Evolutionary conservation across 1,140 invertebrate genomes (phyloP).

Genomic region (Bombus soroeensis): DNA sequence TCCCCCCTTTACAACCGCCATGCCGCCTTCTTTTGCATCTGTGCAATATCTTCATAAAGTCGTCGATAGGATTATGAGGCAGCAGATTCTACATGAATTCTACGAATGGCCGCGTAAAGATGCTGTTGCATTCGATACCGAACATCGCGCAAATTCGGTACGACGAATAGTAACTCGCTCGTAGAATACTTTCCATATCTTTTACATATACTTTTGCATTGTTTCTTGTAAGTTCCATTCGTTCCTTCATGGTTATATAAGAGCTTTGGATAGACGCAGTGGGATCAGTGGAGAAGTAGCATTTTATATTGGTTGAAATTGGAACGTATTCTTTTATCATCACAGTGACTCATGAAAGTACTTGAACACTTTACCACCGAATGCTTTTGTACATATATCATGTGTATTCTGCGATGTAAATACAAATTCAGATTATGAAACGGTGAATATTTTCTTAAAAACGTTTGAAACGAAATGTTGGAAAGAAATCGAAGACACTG

Average conservation of each 20-base stretch:
- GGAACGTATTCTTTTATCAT: neutral
- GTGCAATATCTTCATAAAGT: slow-evolving; percentile 65
- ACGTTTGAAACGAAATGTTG: neutral
- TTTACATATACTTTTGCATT: neutral
- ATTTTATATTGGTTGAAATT: neutral
- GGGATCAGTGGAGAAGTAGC: neutral
- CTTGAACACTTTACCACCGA: neutral
- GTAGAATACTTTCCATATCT: neutral
- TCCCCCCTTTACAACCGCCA: slow-evolving; percentile 54
- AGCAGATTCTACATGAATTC: slow-evolving; percentile 39
- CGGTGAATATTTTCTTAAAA: neutral
- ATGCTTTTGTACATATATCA: too few species aligned
- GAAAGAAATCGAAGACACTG: neutral
- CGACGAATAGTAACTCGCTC: neutral
- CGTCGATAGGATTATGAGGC: slow-evolving; percentile 70
- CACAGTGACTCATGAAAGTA: neutral
- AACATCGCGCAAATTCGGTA: neutral
- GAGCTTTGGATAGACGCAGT: neutral
- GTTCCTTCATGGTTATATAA: neutral
- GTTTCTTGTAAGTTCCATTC: neutral
- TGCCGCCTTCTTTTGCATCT: slow-evolving; percentile 66
- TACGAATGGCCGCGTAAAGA: slow-evolving; percentile 5
- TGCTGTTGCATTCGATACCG: neutral
- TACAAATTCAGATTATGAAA: neutral
- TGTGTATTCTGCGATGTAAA: too few species aligned